These are phyloP conservation scores for Xenus cinereus DNA, from an alignment of 2,113 vertebrate species.

Conservation along the genomic window DNA sequence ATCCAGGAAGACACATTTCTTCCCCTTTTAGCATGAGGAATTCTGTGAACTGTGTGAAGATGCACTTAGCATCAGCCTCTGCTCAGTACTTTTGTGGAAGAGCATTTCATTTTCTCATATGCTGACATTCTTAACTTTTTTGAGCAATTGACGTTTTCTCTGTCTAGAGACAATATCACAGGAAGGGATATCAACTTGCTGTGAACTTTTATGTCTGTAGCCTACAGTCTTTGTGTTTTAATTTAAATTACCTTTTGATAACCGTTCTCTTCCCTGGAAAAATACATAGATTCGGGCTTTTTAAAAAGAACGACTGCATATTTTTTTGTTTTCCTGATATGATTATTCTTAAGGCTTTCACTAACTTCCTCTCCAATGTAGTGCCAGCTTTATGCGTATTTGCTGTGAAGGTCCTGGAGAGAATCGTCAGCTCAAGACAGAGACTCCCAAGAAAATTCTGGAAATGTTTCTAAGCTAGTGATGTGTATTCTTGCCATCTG, in stretches of 20 bases:
- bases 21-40: not conserved
- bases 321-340: not conserved
- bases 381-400: not conserved
- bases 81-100: not conserved
- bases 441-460: not conserved
- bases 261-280: not conserved
- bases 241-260: not conserved
- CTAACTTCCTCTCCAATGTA: not conserved
- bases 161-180: not conserved
- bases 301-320: not conserved
- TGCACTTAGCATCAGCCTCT: not conserved
- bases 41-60: not conserved
- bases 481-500: fast-evolving
- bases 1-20: not conserved
- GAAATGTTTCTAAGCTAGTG: not conserved
- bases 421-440: not conserved
- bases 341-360: not conserved
- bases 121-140: not conserved
- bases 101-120: not conserved
- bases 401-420: not conserved
- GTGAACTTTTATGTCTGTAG: not conserved
- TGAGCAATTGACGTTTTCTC: not conserved
- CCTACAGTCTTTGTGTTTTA: not conserved
- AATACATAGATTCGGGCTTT: not conserved
- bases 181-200: not conserved